Conservation (phyloP, 2,113 vertebrate species). For the Albula goreensis region DNA sequence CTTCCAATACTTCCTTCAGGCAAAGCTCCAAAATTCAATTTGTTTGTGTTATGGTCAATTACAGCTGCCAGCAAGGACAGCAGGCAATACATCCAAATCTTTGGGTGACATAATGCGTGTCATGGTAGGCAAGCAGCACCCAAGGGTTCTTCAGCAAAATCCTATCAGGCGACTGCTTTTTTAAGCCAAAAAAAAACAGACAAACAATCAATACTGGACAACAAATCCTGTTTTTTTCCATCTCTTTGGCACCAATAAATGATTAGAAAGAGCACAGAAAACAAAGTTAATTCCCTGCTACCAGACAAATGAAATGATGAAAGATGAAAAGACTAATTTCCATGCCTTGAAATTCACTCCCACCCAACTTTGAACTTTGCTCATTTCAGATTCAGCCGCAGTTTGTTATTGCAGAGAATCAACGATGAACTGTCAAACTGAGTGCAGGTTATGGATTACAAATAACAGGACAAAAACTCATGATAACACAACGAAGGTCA, state of each 20-base stretch:
- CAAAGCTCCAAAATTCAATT: constrained; percentile 9
- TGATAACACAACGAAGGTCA: background rate
- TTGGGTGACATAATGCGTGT: background rate
- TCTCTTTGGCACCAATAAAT: background rate
- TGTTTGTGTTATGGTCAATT: constrained; percentile 9
- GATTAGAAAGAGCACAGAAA: background rate
- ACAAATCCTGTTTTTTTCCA: background rate
- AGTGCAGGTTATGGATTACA: background rate
- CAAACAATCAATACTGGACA: background rate
- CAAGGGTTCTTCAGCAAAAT: background rate
- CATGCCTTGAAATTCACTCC: background rate
- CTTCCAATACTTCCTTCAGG: constrained; percentile 1
- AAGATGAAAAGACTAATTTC: background rate
- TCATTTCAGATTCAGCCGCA: constrained; percentile 7
- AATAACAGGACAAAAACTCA: background rate
- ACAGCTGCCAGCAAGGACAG: background rate
- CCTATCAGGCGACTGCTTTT: background rate
- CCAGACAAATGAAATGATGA: background rate
- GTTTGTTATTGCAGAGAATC: background rate
- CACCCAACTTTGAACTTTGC: background rate
- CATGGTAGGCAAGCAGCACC: background rate
- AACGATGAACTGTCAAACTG: background rate
- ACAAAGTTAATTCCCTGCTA: background rate
- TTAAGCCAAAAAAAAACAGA: background rate
- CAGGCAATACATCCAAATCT: constrained; percentile 1